Conservation (phyloP, 2,113 vertebrate genomes). For the Vimba vimba region DNA sequence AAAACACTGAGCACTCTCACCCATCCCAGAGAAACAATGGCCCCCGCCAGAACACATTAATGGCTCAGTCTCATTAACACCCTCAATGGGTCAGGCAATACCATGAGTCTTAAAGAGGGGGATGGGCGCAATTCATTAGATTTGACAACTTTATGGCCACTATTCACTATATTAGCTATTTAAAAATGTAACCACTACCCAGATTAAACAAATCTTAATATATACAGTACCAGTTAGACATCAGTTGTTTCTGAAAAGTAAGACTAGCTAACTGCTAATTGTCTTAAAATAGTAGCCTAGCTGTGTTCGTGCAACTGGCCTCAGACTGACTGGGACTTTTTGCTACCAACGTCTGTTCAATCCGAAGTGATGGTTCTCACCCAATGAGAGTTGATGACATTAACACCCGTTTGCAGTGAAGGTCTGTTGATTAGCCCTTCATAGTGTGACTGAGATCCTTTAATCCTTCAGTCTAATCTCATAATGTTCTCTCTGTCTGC, state of each 20-base stretch:
- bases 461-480: constrained; percentile 59
- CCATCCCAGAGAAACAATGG: constrained; percentile 49
- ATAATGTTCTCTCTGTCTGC: constrained; percentile 27
- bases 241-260: background rate
- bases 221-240: background rate
- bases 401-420: constrained; percentile 32
- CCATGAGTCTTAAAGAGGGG: constrained; percentile 40
- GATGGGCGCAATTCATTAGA: constrained; percentile 40
- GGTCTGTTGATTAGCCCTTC: constrained; percentile 19
- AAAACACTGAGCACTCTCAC: constrained; percentile 46
- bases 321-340: background rate
- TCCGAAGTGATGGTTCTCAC: background rate
- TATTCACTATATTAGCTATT: constrained; percentile 23
- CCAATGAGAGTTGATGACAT: constrained; percentile 39
- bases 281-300: background rate
- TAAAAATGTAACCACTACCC: background rate
- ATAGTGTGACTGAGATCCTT: constrained; percentile 46
- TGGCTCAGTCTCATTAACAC: constrained; percentile 61
- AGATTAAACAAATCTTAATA: background rate
- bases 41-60: constrained; percentile 45
- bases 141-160: constrained; percentile 24
- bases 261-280: background rate
- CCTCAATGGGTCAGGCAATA: constrained; percentile 50
- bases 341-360: background rate
- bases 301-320: background rate